A percentile compares a stretch with the other conserved stretches of the same genome.
Conservation (phyloP, 2,113 vertebrate genomes). For the Scomber scombrus region DNA sequence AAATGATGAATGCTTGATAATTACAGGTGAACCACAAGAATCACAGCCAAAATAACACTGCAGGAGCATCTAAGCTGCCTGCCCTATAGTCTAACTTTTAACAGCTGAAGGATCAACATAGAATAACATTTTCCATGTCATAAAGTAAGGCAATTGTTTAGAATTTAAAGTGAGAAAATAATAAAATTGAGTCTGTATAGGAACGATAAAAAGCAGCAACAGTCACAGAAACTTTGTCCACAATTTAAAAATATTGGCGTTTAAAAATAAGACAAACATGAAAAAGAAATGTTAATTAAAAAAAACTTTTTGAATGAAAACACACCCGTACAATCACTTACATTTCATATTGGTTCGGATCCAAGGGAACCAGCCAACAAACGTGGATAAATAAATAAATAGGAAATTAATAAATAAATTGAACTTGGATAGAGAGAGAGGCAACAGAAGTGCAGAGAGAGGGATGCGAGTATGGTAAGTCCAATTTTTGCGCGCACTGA, state of each 20-base stretch:
- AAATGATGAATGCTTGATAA: slow-evolving; percentile 82
- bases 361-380: slow-evolving; percentile 69
- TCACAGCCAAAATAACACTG: slow-evolving; percentile 67
- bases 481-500: slow-evolving; percentile 88
- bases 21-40: slow-evolving; percentile 83
- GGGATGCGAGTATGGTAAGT: slow-evolving; percentile 86
- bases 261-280: neutral
- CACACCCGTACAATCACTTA: slow-evolving; percentile 75
- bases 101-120: slow-evolving; percentile 4
- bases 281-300: neutral
- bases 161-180: neutral
- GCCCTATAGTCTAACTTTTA: slow-evolving; percentile 25
- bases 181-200: neutral
- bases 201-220: neutral
- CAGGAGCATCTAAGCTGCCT: slow-evolving; percentile 53
- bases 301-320: slow-evolving; percentile 3
- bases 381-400: slow-evolving; percentile 75
- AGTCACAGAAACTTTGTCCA: neutral
- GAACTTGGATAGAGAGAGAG: slow-evolving; percentile 72
- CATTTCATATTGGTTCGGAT: slow-evolving; percentile 86
- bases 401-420: slow-evolving; percentile 77
- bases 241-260: neutral
- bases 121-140: slow-evolving; percentile 5
- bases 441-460: slow-evolving; percentile 77
- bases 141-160: neutral